Conservation (phyloP, 2,888 invertebrate species). For the Graphium colonna region DNA sequence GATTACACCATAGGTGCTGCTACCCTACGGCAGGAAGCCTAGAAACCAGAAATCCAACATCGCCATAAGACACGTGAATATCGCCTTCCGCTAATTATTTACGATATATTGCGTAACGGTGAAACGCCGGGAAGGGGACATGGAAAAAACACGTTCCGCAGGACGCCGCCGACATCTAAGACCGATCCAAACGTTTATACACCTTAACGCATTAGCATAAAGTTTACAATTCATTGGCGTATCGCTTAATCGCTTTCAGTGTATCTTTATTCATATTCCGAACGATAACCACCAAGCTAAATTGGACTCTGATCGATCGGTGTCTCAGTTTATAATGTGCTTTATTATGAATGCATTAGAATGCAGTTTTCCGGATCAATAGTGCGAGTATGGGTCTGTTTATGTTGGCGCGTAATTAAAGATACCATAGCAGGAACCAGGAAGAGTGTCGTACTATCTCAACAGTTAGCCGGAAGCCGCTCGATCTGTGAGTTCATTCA, state of each 20-base stretch:
- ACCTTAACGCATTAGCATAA: conserved; percentile 45
- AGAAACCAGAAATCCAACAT: conserved; percentile 69
- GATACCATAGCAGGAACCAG: conserved; percentile 79
- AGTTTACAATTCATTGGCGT: conserved; percentile 45
- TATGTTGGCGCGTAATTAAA: conserved; percentile 73
- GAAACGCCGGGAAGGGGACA: conserved; percentile 76
- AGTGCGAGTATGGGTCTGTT: conserved; percentile 48
- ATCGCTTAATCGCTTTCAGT: conserved; percentile 65
- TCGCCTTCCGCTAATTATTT: conserved; percentile 80
- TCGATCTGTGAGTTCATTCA: conserved; percentile 79
- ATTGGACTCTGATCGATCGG: conserved; percentile 59
- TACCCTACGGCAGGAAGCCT: conserved; percentile 63
- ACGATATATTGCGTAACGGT: conserved; percentile 80
- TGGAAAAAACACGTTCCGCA: conserved; percentile 73
- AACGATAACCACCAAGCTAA: conserved; percentile 69
- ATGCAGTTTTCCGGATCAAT: conserved; percentile 34
- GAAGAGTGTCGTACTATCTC: conserved; percentile 80
- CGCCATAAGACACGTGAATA: conserved; percentile 79
- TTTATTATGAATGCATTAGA: conserved; percentile 43
- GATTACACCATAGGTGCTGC: conserved; percentile 40
- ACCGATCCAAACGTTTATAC: conserved; percentile 40
- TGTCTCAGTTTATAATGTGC: conserved; percentile 42
- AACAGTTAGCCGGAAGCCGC: conserved; percentile 78
- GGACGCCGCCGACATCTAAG: conserved; percentile 62
- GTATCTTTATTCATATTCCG: conserved; percentile 77